Evolutionary conservation across 2,797 vertebrate genomes (phyloP), one percentile per base, ranked within the genome.

Genomic region (Chrysocyon brachyurus): DNA sequence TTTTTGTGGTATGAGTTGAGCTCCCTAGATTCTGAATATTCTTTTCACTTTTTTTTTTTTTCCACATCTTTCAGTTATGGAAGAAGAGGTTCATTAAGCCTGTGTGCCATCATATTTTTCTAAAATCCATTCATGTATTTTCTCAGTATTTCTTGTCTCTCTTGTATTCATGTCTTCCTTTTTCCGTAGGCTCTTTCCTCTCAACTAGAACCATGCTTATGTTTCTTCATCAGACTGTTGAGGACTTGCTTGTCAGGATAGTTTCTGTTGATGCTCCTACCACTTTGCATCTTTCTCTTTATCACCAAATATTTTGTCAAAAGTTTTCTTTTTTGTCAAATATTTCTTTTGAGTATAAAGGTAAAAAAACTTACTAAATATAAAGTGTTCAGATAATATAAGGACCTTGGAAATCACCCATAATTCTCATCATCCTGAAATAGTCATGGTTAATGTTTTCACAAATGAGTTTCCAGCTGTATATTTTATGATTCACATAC

Each of bases 401-500:
- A 79, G 72, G 40, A 46, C 40, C 40, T 88, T 84, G 61, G 33
- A 90, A 90, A 61, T 70, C 40, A 92, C 33, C 61, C 54, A 33
- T 68, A 84, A 84, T 70, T 96, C 70, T 93, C 63, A 78, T 56
- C 12, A 22, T 93, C 91, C 21, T 85, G 63, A 85, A 72, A 72
- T 56, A 96, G 26, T 90, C 70, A 28, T 63, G 8, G 56, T 78
- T 63, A 89, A 89, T 21, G 28, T 88, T 83, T 91, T 87, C 17
- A 36, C 33, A 73, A 57, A 40, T 95, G 73, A 92, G n/a, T 59
- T 77, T 68, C 59, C 78, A 79, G 79, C 40, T 63, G 70, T 84
- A 12, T 54, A 40, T 63, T 61, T 77, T 89, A 52, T 78, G 36
- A 57, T 83, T 57, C 64, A 59, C 31, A 57, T 8, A 59, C 31